A percentile compares a stretch with the other conserved stretches of the same genome.
phyloP scores from a whole-genome alignment of 2,113 vertebrate species.

The Prochilodus magdalenae region DNA sequence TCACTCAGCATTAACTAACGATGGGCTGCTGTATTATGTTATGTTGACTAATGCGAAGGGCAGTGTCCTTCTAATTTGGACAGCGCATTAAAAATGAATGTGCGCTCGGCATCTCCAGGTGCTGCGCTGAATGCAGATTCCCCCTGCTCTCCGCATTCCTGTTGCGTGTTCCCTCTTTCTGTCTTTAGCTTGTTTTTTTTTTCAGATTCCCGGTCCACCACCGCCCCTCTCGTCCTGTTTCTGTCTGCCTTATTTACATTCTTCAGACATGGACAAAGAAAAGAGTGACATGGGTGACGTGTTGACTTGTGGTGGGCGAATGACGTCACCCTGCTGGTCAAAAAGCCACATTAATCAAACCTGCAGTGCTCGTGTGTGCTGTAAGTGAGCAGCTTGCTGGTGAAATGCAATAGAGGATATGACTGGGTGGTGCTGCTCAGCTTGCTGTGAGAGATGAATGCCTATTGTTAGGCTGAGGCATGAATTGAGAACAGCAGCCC shows the following conservation, averaged over 20 bases:
- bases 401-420: neutral
- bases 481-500: neutral
- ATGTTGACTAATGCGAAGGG: neutral
- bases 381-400: neutral
- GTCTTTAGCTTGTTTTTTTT: neutral
- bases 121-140: neutral
- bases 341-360: neutral
- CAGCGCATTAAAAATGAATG: constrained; percentile 29
- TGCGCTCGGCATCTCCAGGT: neutral
- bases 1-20: neutral
- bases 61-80: constrained; percentile 7
- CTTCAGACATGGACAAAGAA: no score
- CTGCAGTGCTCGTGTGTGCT: neutral
- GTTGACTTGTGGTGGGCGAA: neutral
- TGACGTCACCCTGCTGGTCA: neutral
- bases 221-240: neutral
- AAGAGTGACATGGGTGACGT: no score
- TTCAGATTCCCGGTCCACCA: no score
- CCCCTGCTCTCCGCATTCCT: neutral
- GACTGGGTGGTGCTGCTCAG: neutral
- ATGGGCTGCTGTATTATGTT: neutral
- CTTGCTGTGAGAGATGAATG: neutral
- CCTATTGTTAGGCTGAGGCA: neutral
- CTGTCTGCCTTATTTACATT: neutral
- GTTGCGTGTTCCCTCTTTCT: neutral